Evolutionary conservation across 2,888 invertebrate genomes (phyloP).

Genomic region (Macropis europaea): DNA sequence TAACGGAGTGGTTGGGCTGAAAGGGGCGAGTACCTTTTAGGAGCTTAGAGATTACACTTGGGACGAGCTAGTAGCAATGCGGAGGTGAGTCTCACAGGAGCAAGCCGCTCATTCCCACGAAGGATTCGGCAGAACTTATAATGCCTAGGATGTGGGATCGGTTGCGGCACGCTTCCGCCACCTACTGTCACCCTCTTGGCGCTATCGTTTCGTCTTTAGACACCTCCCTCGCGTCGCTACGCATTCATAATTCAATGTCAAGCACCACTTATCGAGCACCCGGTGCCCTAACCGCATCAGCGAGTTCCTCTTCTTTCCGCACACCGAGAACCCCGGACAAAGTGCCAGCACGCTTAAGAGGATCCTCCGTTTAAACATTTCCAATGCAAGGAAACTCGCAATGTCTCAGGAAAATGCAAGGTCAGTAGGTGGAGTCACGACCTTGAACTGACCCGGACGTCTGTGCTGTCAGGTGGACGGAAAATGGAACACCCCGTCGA

Average conservation of each 20-base stretch:
- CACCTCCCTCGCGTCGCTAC: constrained; percentile 23
- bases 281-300: neutral
- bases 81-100: constrained; percentile 69
- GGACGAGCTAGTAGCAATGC: constrained; percentile 69
- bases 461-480: too few relatives aligned
- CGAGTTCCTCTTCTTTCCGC: neutral
- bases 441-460: too few relatives aligned
- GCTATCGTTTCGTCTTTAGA: constrained; percentile 41
- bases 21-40: constrained; percentile 76
- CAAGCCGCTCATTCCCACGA: constrained; percentile 76
- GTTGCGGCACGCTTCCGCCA: constrained; percentile 69
- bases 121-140: constrained; percentile 76
- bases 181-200: constrained; percentile 51
- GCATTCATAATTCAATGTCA: constrained; percentile 68
- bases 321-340: neutral
- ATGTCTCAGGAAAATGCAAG: too few relatives aligned
- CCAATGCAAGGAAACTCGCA: too few relatives aligned
- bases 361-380: too few relatives aligned
- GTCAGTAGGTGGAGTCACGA: too few relatives aligned
- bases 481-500: constrained; percentile 29
- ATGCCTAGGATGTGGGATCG: constrained; percentile 70
- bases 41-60: constrained; percentile 77
- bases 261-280: constrained; percentile 43
- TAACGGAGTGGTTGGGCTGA: constrained; percentile 57
- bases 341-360: too few relatives aligned